Percentiles rank a stretch among this genome's conserved stretches.
Evolutionary conservation across 2,888 invertebrate genomes (phyloP).

Genomic region (Junonia oenone): DNA sequence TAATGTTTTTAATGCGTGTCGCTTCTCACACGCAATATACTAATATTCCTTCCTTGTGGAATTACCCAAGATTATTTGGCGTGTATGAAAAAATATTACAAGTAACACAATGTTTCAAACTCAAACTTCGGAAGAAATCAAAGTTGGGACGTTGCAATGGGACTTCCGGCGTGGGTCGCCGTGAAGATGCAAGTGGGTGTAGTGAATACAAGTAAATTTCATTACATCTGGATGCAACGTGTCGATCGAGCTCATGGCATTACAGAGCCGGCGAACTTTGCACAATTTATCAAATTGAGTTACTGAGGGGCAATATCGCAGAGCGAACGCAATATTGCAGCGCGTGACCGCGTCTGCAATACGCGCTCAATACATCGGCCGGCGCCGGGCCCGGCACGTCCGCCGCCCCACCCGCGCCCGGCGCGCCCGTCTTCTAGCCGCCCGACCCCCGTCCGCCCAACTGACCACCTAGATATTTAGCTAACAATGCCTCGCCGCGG

Average conservation of each 20-base stretch:
- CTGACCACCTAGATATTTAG: slow-evolving; percentile 80
- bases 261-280: slow-evolving; percentile 68
- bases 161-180: background rate
- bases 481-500: slow-evolving; percentile 74
- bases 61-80: background rate
- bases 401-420: slow-evolving; percentile 60
- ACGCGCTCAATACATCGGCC: slow-evolving; percentile 80
- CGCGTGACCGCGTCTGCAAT: slow-evolving; percentile 80
- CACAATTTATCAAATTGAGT: slow-evolving; percentile 79
- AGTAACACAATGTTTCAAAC: background rate
- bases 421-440: slow-evolving; percentile 52
- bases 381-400: slow-evolving; percentile 72
- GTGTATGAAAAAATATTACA: background rate
- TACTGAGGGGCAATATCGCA: slow-evolving; percentile 77
- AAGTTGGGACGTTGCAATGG: background rate
- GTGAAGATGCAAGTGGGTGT: slow-evolving; percentile 3
- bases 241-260: slow-evolving; percentile 57
- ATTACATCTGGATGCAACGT: slow-evolving; percentile 41
- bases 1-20: background rate
- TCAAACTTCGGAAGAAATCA: background rate
- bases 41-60: background rate
- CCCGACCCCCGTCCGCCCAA: slow-evolving; percentile 45
- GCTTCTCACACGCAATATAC: background rate
- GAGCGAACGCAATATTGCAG: slow-evolving; percentile 79
- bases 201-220: slow-evolving; percentile 30